Percentiles rank a stretch among this genome's conserved stretches.
These are phyloP conservation scores for Aphis gossypii DNA, from an alignment of 1,140 invertebrate genomes.

Conservation along the genomic window DNA sequence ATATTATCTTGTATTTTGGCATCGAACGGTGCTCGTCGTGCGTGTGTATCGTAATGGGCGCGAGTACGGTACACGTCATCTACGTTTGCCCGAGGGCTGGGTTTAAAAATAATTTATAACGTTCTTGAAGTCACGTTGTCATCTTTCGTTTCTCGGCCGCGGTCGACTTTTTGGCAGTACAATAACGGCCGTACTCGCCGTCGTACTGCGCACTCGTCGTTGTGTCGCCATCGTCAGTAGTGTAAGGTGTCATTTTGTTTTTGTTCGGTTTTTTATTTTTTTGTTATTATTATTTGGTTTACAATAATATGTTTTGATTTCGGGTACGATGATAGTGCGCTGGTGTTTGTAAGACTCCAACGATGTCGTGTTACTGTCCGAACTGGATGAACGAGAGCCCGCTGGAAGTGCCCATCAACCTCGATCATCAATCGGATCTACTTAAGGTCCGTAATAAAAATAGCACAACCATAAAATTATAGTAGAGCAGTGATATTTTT, in stretches of 20 bases:
- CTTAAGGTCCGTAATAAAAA: slow-evolving; percentile 71
- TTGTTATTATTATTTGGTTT: not conserved
- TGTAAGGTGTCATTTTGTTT: not conserved
- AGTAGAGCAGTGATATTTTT: not conserved
- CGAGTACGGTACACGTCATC: not conserved
- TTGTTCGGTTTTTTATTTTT: not conserved
- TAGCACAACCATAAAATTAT: not conserved
- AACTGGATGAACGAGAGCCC: slow-evolving; percentile 71
- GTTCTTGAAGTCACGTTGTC: slow-evolving; percentile 46
- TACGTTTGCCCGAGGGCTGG: slow-evolving; percentile 6
- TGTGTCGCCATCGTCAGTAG: not conserved
- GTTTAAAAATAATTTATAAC: slow-evolving; percentile 50
- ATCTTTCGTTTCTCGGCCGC: not conserved
- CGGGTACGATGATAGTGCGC: slow-evolving; percentile 33
- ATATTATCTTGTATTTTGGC: slow-evolving; percentile 17
- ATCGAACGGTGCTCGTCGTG: not conserved
- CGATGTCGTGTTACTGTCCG: slow-evolving; percentile 59
- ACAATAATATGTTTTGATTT: not conserved
- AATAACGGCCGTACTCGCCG: not conserved
- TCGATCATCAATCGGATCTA: slow-evolving; percentile 78
- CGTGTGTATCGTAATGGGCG: not conserved
- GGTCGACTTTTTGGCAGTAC: slow-evolving; percentile 32
- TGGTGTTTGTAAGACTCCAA: not conserved
- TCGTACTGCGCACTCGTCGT: not conserved
- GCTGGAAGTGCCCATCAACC: slow-evolving; percentile 77